Evolutionary conservation across 2,113 vertebrate species (phyloP).

Genomic region (Artemisiospiza belli): DNA sequence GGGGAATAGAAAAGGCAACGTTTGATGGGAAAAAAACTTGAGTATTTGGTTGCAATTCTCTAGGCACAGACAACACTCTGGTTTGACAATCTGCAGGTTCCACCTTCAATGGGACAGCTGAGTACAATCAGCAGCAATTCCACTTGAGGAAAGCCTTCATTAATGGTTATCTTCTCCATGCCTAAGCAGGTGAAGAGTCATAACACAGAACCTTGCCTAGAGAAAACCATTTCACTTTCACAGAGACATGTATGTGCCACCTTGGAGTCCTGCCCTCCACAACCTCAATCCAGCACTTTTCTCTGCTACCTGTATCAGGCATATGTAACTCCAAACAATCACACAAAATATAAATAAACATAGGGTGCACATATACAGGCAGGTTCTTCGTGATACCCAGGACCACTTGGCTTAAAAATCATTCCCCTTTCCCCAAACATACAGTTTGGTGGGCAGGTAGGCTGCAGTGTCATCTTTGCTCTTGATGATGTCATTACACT

Average conservation of each 20-base stretch:
- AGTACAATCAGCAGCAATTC: background rate
- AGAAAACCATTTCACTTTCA: background rate
- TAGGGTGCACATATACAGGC: rapidly evolving
- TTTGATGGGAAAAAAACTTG: background rate
- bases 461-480: slow-evolving; percentile 95
- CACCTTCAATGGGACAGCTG: background rate
- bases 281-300: background rate
- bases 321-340: background rate
- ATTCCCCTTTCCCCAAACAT: slow-evolving; percentile 58
- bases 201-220: background rate
- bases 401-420: background rate
- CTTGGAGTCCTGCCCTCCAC: background rate
- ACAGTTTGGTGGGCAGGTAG: slow-evolving; percentile 96
- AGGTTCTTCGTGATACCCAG: background rate
- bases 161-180: background rate
- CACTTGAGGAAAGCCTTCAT: background rate
- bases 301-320: background rate
- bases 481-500: slow-evolving; percentile 97
- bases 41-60: background rate
- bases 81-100: background rate
- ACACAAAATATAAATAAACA: background rate
- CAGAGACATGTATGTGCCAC: rapidly evolving
- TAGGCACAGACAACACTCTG: background rate
- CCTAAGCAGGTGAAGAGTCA: background rate
- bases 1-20: background rate